These are phyloP conservation scores for Catagonus wagneri DNA, from an alignment of 2,113 vertebrate genomes.

Conservation along the genomic window DNA sequence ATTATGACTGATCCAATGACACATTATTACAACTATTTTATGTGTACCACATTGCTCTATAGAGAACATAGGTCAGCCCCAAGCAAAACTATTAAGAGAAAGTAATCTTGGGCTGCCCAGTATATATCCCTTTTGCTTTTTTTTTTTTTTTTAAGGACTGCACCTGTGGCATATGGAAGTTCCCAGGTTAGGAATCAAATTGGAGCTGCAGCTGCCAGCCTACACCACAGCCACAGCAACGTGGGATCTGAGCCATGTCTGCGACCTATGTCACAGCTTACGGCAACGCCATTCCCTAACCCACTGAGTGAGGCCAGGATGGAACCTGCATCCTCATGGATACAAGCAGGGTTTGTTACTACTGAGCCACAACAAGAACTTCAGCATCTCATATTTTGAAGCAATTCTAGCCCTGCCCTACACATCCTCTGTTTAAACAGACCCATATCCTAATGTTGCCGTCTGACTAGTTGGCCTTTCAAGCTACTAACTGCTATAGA, in stretches of 20 bases:
- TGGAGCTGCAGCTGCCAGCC: too few relatives aligned
- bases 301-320: too few relatives aligned
- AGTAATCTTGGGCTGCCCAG: neutral
- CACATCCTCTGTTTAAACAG: neutral
- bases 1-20: neutral
- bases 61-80: neutral
- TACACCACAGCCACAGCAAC: too few relatives aligned
- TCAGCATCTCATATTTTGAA: neutral
- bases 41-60: neutral
- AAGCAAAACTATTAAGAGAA: neutral
- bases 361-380: too few relatives aligned
- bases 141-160: too few relatives aligned
- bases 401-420: neutral
- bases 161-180: too few relatives aligned
- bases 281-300: too few relatives aligned
- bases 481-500: neutral
- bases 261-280: too few relatives aligned
- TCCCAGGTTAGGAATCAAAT: too few relatives aligned
- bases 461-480: neutral
- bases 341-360: too few relatives aligned
- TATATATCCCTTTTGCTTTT: neutral
- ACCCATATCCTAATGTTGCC: neutral
- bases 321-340: too few relatives aligned
- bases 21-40: neutral
- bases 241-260: too few relatives aligned